Conservation (phyloP, 2,797 vertebrate species). For the Pseudopleuronectes americanus region DNA sequence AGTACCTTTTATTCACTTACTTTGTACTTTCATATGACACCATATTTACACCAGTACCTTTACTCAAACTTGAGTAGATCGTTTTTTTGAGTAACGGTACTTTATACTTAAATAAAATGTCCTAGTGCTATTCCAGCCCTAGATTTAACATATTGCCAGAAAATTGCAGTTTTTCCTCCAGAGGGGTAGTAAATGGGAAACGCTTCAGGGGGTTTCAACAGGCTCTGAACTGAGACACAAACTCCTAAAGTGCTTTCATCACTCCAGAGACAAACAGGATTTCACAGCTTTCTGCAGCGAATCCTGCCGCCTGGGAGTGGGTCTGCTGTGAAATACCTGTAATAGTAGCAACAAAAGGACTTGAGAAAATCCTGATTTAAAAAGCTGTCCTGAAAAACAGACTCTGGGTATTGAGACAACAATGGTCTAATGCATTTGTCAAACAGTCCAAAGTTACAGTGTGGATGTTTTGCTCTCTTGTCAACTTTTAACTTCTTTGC, state of each 20-base stretch:
- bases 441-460: not conserved
- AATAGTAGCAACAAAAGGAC: conserved; percentile 21
- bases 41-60: no score
- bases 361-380: not conserved
- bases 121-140: not conserved
- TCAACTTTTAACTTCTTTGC: not conserved
- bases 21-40: no score
- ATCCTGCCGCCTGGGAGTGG: conserved; percentile 27
- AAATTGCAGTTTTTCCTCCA: conserved; percentile 45
- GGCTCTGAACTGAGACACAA: conserved; percentile 51
- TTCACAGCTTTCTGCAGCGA: conserved; percentile 47
- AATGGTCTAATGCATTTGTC: not conserved
- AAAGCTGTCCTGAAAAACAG: not conserved
- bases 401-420: not conserved
- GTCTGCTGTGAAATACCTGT: conserved; percentile 48
- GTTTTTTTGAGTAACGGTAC: no score
- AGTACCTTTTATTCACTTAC: no score
- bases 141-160: conserved; percentile 16
- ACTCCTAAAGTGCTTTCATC: conserved; percentile 66
- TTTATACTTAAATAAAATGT: no score
- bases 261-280: conserved; percentile 45
- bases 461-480: not conserved
- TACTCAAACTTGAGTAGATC: no score
- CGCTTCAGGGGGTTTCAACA: conserved; percentile 52
- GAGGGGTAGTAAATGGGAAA: conserved; percentile 53